Base-by-base conservation (phyloP, 1,140 invertebrate genomes). In the Heliothis subflexa region DNA sequence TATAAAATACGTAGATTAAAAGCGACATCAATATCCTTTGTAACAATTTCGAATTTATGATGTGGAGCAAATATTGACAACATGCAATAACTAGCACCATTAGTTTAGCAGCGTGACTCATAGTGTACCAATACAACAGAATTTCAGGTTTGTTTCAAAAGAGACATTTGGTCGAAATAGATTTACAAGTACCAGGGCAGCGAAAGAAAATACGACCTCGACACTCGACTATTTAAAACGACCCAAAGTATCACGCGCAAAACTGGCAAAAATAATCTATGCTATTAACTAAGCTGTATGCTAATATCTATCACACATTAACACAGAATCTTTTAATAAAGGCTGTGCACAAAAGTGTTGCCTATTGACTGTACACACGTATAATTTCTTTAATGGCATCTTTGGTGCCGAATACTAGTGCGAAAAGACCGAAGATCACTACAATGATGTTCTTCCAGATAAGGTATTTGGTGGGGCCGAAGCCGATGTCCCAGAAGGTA, bases 321-420 rank as follows among this genome's bases (percentile, higher is more conserved):
- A 61, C 64, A 62, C 40, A 62, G 45, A 75, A 62, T 64, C 59
- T 75, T 75, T 61, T 28, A 73, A 57, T 73, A 14, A 59, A 57
- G 49, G 21, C 52, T 59, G 71, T 61, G 54, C 40, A 72, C 64
- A 28, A 14, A 52, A 49, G 64, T 52, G 68, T 55, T 16, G 40
- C 45, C 68, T 72, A 72, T 28, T 40, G 40, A 40, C 28, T 82
- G 74, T 85, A 88, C 33, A 77, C 71, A 4, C 85, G 50, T 59
- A 92, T 86, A 80, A 98, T 98, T 47, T 97, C 96, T n/a, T 93
- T 81, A 16, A 98, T 92, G 40, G 97, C 97, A 14, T 96, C 96
- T 85, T 96, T 96, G 40, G 98, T 97, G 59, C 98, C 98, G 83
- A 98, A 98, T 64, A 98, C 83, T 61, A 98, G 95, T 0, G 97